Evolutionary conservation across 2,113 vertebrate genomes (phyloP).

Genomic region (Leucopsar rothschildi): DNA sequence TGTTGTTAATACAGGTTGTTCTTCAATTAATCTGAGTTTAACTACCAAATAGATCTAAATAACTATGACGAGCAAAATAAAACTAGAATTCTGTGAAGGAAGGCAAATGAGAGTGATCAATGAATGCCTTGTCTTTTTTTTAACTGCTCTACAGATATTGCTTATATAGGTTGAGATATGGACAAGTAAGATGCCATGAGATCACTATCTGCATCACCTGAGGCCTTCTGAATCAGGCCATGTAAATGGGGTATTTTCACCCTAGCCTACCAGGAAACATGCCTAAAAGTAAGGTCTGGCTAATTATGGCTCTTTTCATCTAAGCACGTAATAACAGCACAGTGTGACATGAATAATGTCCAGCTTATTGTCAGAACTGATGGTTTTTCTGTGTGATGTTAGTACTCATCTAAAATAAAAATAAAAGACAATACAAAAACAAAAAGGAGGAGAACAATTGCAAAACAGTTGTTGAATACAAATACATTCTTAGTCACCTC

Average conservation of each 20-base stretch:
- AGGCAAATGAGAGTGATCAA: slow-evolving; percentile 22
- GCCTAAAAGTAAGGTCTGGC: slow-evolving; percentile 23
- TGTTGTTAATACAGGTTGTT: not conserved
- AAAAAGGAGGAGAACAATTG: not conserved
- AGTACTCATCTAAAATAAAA: not conserved
- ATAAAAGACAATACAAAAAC: not conserved
- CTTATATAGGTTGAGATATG: not conserved
- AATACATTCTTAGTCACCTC: not conserved
- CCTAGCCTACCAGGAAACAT: slow-evolving; percentile 10
- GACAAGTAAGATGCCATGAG: not conserved
- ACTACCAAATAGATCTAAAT: not conserved
- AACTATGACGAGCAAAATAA: slow-evolving; percentile 33
- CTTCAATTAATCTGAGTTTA: not conserved
- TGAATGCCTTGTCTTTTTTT: slow-evolving; percentile 12
- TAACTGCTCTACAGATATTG: not conserved
- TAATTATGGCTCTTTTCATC: slow-evolving; percentile 51
- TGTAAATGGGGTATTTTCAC: slow-evolving; percentile 31
- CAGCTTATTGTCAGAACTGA: not conserved
- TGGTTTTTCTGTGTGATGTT: not conserved
- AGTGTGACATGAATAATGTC: not conserved
- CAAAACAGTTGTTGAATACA: not conserved
- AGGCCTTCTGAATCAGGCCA: not conserved
- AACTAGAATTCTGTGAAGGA: slow-evolving; percentile 41
- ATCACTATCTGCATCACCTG: not conserved
- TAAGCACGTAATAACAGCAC: slow-evolving; percentile 37